Percentiles rank a stretch among this genome's conserved stretches.
These are phyloP conservation scores for Irena cyanogastra DNA, from an alignment of 2,113 vertebrate genomes.

Conservation along the genomic window DNA sequence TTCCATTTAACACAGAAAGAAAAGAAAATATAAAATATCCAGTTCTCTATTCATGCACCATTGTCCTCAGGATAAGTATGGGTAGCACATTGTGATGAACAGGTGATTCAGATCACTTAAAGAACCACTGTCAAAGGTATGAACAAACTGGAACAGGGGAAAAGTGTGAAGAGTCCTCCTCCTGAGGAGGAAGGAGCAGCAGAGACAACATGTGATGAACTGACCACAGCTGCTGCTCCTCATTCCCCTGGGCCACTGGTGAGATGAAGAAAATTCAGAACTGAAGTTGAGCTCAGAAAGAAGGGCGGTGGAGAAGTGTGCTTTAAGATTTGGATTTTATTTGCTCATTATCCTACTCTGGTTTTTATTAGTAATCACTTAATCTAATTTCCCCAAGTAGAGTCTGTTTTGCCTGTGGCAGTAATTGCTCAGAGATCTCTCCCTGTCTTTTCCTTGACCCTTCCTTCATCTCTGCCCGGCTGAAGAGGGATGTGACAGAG, in stretches of 20 bases:
- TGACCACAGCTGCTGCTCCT: rapidly evolving
- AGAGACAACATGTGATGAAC: not conserved
- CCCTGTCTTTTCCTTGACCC: not conserved
- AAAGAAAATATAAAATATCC: not conserved
- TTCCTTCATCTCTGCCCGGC: not conserved
- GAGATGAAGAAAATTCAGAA: not conserved
- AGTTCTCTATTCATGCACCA: not conserved
- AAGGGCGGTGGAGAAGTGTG: rapidly evolving
- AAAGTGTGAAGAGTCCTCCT: not conserved
- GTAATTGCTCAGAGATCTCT: not conserved
- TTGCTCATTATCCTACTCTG: not conserved
- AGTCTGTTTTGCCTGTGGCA: not conserved
- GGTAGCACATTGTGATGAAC: not conserved
- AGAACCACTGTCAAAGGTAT: not conserved
- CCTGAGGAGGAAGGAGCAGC: not conserved
- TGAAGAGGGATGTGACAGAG: not conserved
- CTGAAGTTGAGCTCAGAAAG: not conserved
- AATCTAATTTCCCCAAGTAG: not conserved
- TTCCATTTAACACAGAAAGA: not conserved
- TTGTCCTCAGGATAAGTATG: not conserved
- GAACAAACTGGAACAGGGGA: not conserved
- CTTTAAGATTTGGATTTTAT: not conserved
- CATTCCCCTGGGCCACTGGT: not conserved
- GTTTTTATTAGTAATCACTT: not conserved
- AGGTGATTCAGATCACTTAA: not conserved